Evolutionary conservation across 2,888 invertebrate genomes (phyloP).

Genomic region (Tribolium freemani): DNA sequence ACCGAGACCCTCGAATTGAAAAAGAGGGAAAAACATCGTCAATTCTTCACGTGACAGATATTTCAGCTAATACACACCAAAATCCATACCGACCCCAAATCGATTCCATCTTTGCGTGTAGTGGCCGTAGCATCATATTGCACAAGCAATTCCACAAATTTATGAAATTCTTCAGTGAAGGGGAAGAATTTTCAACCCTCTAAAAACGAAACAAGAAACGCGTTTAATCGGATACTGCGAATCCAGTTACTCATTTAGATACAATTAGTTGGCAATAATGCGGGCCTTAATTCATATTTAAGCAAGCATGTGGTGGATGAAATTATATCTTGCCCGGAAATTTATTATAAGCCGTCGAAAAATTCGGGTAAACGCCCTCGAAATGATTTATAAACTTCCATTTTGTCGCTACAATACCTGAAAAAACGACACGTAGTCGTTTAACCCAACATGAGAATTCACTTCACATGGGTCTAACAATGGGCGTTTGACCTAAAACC

Average conservation of each 20-base stretch:
- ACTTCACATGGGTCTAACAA: conserved; percentile 28
- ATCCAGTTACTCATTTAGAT: conserved; percentile 54
- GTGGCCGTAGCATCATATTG: conserved; percentile 34
- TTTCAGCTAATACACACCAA: conserved; percentile 22
- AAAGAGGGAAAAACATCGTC: neutral
- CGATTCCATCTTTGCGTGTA: conserved; percentile 33
- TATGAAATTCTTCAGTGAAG: conserved; percentile 43
- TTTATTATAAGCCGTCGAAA: conserved; percentile 42
- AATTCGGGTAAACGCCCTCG: neutral
- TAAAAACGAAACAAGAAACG: conserved; percentile 34
- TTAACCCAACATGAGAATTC: conserved; percentile 31
- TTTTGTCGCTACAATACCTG: neutral
- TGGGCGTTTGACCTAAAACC: conserved; percentile 38
- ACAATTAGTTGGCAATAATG: conserved; percentile 58
- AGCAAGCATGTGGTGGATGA: conserved; percentile 51
- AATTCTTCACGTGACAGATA: conserved; percentile 19
- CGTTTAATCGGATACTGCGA: conserved; percentile 13
- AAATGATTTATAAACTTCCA: neutral
- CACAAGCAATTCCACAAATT: conserved; percentile 42
- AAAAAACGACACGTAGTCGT: conserved; percentile 3
- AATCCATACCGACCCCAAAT: conserved; percentile 11
- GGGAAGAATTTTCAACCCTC: conserved; percentile 36
- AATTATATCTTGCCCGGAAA: conserved; percentile 50
- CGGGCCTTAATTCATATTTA: conserved; percentile 56
- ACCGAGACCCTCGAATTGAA: neutral